phyloP scores from a whole-genome alignment of 1,140 invertebrate genomes.

The Drosophila trapezifrons region DNA sequence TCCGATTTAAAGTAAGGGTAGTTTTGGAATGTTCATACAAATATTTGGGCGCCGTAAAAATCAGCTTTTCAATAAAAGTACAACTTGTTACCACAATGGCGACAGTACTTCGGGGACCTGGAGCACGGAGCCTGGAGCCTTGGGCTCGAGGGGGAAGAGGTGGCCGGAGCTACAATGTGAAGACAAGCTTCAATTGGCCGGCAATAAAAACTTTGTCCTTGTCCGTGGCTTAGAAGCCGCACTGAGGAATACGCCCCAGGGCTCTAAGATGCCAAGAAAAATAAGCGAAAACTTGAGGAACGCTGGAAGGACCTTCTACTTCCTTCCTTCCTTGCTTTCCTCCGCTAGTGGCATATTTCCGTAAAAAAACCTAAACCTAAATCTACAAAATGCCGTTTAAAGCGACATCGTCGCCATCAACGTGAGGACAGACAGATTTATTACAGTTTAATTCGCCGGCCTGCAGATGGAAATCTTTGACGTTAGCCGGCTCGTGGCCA shows the following conservation, averaged over 20 bases:
- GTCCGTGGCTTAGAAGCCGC: conserved; percentile 31
- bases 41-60: conserved; percentile 54
- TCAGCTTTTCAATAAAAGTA: conserved; percentile 65
- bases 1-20: conserved; percentile 15
- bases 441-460: conserved; percentile 68
- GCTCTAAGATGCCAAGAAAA: conserved; percentile 31
- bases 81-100: conserved; percentile 51
- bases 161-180: conserved; percentile 14
- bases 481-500: not conserved
- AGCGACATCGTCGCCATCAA: conserved; percentile 36
- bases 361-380: conserved; percentile 16
- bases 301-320: conserved; percentile 13
- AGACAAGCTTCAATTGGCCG: conserved; percentile 69
- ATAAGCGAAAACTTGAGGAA: conserved; percentile 37
- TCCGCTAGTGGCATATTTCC: conserved; percentile 46
- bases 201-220: conserved; percentile 79
- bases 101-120: conserved; percentile 43
- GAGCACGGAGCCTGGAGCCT: conserved; percentile 11
- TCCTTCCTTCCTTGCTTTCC: conserved; percentile 39
- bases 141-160: conserved; percentile 10
- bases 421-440: conserved; percentile 64
- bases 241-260: conserved; percentile 14
- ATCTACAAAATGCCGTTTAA: conserved; percentile 53
- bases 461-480: conserved; percentile 39
- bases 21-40: conserved; percentile 35